Evolutionary conservation across 2,113 vertebrate species (phyloP).

Genomic region (Oreochromis niloticus): DNA sequence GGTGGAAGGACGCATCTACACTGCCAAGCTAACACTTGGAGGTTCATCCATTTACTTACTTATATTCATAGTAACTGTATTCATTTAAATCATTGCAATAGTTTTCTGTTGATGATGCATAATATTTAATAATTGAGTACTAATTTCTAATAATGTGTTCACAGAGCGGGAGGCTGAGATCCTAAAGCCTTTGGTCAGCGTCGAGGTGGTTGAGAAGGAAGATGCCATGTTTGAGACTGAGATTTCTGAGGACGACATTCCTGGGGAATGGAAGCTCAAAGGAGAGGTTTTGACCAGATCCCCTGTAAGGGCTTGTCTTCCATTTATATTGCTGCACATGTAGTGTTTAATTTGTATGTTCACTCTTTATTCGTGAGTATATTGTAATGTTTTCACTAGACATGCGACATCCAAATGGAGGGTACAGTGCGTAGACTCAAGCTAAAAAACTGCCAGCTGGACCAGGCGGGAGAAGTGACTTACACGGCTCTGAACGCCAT

Average conservation of each 20-base stretch:
- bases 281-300: constrained; percentile 89
- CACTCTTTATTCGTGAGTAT: background rate
- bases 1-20: constrained; percentile 88
- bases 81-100: background rate
- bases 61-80: background rate
- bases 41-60: constrained; percentile 65
- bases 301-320: constrained; percentile 77
- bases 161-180: constrained; percentile 90
- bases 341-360: background rate
- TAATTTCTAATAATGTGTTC: background rate
- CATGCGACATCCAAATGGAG: constrained; percentile 89
- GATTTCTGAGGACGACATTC: constrained; percentile 90
- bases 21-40: constrained; percentile 91
- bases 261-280: constrained; percentile 95
- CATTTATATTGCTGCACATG: background rate
- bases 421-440: constrained; percentile 83
- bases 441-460: constrained; percentile 86
- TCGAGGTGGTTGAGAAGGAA: constrained; percentile 90
- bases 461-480: constrained; percentile 92
- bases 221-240: constrained; percentile 91
- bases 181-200: constrained; percentile 86
- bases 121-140: background rate
- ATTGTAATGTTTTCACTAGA: constrained; percentile 66
- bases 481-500: constrained; percentile 90
- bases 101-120: background rate